phyloP scores from a whole-genome alignment of 2,113 vertebrate genomes.

The Chunga burmeisteri region DNA sequence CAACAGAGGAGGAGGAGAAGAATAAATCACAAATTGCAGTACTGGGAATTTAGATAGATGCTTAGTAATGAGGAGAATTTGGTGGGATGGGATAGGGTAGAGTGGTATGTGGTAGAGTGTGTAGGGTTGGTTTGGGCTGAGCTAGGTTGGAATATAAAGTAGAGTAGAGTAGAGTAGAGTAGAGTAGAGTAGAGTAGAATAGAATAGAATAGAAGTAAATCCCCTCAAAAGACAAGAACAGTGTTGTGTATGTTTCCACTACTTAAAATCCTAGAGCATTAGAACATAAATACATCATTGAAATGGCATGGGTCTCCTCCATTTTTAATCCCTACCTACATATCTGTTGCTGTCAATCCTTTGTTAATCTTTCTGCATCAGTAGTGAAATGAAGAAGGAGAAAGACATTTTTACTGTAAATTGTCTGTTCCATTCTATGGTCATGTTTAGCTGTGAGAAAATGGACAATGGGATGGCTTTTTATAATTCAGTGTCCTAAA shows the following conservation, averaged over 20 bases:
- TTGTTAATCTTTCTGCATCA: not conserved
- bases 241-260: not conserved
- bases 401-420: not conserved
- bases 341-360: not conserved
- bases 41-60: not conserved
- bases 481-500: not conserved
- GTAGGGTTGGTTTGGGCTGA: not conserved
- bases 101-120: not conserved
- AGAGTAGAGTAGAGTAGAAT: not conserved
- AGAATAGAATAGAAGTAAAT: not conserved
- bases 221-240: not conserved
- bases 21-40: not conserved
- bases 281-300: not conserved
- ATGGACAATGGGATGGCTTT: not conserved
- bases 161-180: not conserved
- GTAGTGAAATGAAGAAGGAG: not conserved
- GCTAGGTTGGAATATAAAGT: not conserved
- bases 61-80: not conserved
- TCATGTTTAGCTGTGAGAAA: not conserved
- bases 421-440: not conserved
- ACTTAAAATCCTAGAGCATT: not conserved
- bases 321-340: not conserved
- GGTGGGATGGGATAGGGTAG: not conserved
- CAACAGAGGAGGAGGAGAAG: not conserved
- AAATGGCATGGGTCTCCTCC: not conserved